Conservation (phyloP, 2,113 vertebrate species). For the Tenrec ecaudatus region DNA sequence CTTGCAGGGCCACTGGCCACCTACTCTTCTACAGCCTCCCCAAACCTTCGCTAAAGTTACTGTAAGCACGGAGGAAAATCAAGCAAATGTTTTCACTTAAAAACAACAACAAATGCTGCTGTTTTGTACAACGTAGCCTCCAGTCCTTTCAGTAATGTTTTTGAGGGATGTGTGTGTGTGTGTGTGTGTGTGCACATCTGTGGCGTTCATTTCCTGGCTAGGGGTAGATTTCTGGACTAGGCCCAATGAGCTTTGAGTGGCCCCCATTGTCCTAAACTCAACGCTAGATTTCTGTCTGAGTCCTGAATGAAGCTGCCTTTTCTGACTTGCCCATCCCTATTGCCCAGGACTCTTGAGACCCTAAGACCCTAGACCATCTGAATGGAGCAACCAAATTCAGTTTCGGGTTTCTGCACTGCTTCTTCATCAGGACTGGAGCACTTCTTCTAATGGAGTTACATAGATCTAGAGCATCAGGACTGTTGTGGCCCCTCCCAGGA, state of each 20-base stretch:
- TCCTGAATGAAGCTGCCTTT: constrained; percentile 40
- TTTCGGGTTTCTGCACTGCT: constrained; percentile 55
- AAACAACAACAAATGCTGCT: constrained; percentile 70
- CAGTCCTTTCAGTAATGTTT: constrained; percentile 59
- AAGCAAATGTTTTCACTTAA: constrained; percentile 72
- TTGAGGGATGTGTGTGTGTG: constrained; percentile 67
- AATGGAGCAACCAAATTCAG: constrained; percentile 35
- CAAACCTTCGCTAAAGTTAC: constrained; percentile 11
- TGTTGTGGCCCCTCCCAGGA: constrained; percentile 16
- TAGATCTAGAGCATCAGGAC: constrained; percentile 40
- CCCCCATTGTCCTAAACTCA: constrained; percentile 48
- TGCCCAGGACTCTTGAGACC: neutral
- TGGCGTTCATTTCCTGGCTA: constrained; percentile 60
- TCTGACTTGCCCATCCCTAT: neutral
- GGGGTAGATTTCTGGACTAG: constrained; percentile 52
- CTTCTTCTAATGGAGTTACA: constrained; percentile 43
- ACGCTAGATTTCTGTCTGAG: constrained; percentile 45
- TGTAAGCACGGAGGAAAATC: constrained; percentile 63
- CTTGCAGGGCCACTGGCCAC: constrained; percentile 61
- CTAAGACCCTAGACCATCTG: neutral
- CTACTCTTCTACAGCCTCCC: constrained; percentile 4
- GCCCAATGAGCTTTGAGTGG: constrained; percentile 28
- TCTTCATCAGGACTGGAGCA: constrained; percentile 20
- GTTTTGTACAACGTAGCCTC: constrained; percentile 80
- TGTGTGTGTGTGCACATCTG: constrained; percentile 60